A percentile compares a stretch with the other conserved stretches of the same genome.
Conservation (phyloP, 1,140 invertebrate species). For the Pogonomyrmex californicus region DNA sequence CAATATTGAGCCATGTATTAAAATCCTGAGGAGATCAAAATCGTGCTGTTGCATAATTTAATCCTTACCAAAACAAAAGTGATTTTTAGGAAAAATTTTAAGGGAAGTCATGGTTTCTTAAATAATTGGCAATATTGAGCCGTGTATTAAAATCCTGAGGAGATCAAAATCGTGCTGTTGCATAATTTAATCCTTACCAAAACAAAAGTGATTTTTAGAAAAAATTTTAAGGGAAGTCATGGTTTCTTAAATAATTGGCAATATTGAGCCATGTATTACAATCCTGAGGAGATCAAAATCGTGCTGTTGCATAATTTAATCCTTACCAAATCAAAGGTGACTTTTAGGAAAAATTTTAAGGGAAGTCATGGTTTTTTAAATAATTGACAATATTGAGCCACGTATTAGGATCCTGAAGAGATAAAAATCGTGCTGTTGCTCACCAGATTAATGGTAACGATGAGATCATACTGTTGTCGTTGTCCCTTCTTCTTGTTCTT, state of each 20-base stretch:
- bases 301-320: background rate
- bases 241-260: background rate
- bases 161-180: background rate
- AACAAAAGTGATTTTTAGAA: background rate
- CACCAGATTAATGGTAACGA: constrained; percentile 94
- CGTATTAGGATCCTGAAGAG: background rate
- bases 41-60: constrained; percentile 73
- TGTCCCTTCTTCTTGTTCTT: constrained; percentile 94
- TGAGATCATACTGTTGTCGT: constrained; percentile 93
- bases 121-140: background rate
- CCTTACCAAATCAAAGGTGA: background rate
- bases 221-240: background rate
- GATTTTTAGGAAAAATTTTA: too few species aligned
- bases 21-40: background rate
- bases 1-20: background rate
- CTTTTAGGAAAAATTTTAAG: background rate
- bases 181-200: background rate
- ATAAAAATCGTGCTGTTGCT: constrained; percentile 80
- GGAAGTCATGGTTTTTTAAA: background rate
- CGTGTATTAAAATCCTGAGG: background rate
- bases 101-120: background rate
- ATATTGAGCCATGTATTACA: background rate
- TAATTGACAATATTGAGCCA: background rate
- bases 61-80: too few species aligned
- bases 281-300: background rate